Evolutionary conservation across 2,888 invertebrate species (phyloP), one percentile per base, ranked within the genome.

Genomic region (Catonia carolina): DNA sequence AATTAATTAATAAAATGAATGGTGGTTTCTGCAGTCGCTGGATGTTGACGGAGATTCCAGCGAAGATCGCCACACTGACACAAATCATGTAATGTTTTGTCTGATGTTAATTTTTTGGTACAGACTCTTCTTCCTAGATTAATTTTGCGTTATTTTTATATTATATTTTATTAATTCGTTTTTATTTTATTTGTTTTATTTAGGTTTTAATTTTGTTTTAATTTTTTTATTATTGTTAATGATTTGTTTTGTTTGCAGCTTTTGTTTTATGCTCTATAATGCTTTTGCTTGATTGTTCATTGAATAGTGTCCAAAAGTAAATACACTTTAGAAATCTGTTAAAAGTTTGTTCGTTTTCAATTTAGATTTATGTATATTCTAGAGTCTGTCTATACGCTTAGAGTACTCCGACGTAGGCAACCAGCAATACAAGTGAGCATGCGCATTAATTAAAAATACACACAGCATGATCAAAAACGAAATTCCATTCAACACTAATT

Each of bases 1-100:
- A n/a, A n/a, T n/a, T n/a, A n/a, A n/a, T n/a, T n/a, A n/a, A n/a
- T n/a, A n/a, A n/a, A n/a, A n/a, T n/a, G n/a, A n/a, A n/a, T 50
- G 55, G 39, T 45, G 64, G 55, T 56, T 68, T 65, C 71, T 72
- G 68, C 78, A 82, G 82, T 81, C 81, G 69, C 76, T 80, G 72
- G 81, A 81, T 80, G 64, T 76, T 74, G 80, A 80, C 67, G 79
- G 79, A 61, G 69, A 67, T 51, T 49, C 61, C 37, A 70, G 72
- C 58, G 68, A 70, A 56, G 49, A 52, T 52, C 56, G 70, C 42
- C 56, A 56, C 51, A 27, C 27, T 8, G 27, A 52, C 47, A 51
- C 56, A 45, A 14, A 56, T 47, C 51, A 56, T 53, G 56, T 56
- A 56, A 56, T 52, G 37, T 53, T n/a, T 52, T 31, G 36, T 53